Conservation (phyloP, 2,797 vertebrate genomes). For the Chrysocyon brachyurus region DNA sequence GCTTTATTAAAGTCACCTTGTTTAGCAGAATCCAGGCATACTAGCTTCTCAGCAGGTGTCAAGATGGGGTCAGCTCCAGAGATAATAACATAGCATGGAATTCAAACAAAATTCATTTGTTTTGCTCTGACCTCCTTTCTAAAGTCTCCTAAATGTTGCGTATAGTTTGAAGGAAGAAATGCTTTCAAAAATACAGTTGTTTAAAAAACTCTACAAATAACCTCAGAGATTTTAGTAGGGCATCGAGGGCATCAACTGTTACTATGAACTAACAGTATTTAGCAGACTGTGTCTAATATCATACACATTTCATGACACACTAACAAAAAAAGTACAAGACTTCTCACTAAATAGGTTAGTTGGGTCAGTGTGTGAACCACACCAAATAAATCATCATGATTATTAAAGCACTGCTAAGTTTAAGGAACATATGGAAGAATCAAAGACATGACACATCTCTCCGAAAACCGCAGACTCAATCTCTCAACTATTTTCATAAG, state of each 20-base stretch:
- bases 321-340: not conserved
- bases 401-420: not conserved
- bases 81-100: slow-evolving; percentile 13
- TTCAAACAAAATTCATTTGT: slow-evolving; percentile 42
- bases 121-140: not conserved
- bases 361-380: not conserved
- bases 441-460: not conserved
- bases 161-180: not conserved
- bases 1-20: slow-evolving; percentile 71
- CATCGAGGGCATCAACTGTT: not conserved
- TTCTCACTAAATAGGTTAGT: not conserved
- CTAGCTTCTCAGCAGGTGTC: slow-evolving; percentile 58
- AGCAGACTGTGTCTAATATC: not conserved
- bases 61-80: not conserved
- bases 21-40: slow-evolving; percentile 68
- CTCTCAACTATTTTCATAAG: slow-evolving; percentile 28
- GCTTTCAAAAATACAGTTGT: not conserved
- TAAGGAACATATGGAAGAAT: not conserved
- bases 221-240: not conserved
- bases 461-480: not conserved
- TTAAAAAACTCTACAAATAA: slow-evolving; percentile 54
- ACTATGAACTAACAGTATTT: not conserved
- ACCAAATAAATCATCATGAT: slow-evolving; percentile 50
- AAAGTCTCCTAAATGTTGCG: slow-evolving; percentile 16
- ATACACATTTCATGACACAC: not conserved